Percentiles rank a stretch among this genome's conserved stretches.
These are phyloP conservation scores for Danaus chrysippus DNA, from an alignment of 2,888 invertebrate genomes.

Conservation along the genomic window DNA sequence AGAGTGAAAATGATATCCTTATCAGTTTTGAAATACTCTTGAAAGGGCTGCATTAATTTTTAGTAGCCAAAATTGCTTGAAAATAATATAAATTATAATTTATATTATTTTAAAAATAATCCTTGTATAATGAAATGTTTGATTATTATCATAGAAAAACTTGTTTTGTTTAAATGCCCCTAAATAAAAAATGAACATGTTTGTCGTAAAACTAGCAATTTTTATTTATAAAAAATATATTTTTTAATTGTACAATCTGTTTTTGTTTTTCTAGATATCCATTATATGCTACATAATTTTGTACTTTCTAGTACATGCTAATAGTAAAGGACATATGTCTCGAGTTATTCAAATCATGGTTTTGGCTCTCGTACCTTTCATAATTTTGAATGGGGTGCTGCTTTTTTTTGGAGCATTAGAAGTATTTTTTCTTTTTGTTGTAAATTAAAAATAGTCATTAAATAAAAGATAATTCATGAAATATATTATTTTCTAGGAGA, in stretches of 20 bases:
- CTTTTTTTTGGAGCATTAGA: slow-evolving; percentile 50
- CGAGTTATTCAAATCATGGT: slow-evolving; percentile 39
- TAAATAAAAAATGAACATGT: background rate
- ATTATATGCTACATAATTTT: slow-evolving; percentile 40
- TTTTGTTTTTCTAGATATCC: slow-evolving; percentile 44
- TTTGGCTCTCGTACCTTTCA: slow-evolving; percentile 37
- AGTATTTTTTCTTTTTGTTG: slow-evolving; percentile 35
- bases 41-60: background rate
- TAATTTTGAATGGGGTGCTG: slow-evolving; percentile 42
- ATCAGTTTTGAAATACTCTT: no score
- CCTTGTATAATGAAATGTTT: no score
- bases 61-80: background rate
- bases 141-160: no score
- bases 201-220: background rate
- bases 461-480: background rate
- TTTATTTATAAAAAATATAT: background rate
- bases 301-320: slow-evolving; percentile 36
- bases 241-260: background rate
- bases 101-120: no score
- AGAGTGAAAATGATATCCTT: no score
- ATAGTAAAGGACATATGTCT: slow-evolving; percentile 40
- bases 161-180: background rate
- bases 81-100: no score
- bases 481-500: slow-evolving; percentile 37
- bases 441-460: background rate